phyloP scores from a whole-genome alignment of 2,113 vertebrate species.

The Edolisoma coerulescens region DNA sequence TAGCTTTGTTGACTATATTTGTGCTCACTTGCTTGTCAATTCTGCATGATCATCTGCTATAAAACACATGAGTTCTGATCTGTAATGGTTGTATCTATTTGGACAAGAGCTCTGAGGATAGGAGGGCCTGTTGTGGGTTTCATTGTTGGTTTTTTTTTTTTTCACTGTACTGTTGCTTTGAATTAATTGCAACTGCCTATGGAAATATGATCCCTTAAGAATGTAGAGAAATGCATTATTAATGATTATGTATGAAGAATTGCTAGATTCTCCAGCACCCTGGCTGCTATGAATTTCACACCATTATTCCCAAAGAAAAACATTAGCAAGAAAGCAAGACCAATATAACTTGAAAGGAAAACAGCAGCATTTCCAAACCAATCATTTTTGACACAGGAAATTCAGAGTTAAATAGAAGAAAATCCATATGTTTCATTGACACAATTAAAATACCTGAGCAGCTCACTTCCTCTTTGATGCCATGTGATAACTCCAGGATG shows the following conservation, averaged over 20 bases:
- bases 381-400: neutral
- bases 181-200: neutral
- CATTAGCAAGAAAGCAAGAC: neutral
- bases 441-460: neutral
- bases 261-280: neutral
- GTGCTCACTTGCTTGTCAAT: neutral
- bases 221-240: constrained; percentile 6
- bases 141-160: neutral
- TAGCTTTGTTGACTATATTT: neutral
- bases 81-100: neutral
- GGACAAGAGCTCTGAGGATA: neutral
- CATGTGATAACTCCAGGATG: neutral
- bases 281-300: neutral
- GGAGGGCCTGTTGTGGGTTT: neutral
- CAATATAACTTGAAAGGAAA: neutral
- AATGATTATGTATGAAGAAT: neutral
- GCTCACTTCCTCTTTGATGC: neutral
- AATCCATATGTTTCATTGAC: neutral
- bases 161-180: neutral
- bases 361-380: neutral
- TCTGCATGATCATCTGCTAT: neutral
- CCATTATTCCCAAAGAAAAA: neutral
- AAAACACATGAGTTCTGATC: neutral
- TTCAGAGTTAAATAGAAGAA: neutral
- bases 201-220: neutral